Percentiles rank a stretch among this genome's conserved stretches.
Evolutionary conservation across 2,888 invertebrate genomes (phyloP).

Genomic region (Aspidapion aeneum): DNA sequence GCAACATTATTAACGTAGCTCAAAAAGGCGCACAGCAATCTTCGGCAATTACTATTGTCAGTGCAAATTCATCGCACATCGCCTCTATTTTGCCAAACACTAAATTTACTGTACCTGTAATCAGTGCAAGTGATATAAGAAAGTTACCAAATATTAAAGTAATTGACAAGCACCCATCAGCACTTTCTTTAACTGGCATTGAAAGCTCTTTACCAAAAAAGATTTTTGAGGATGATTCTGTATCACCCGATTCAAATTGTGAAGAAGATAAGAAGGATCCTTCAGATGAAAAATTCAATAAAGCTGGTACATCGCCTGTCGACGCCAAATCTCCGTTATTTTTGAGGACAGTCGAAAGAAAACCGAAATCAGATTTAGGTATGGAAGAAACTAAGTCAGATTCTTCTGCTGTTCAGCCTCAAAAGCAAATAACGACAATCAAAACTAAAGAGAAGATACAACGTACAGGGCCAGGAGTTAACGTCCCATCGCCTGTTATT

Average conservation of each 20-base stretch:
- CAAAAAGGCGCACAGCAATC: constrained; percentile 42
- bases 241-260: constrained; percentile 55
- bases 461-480: constrained; percentile 38
- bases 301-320: constrained; percentile 31
- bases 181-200: constrained; percentile 54
- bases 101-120: constrained; percentile 44
- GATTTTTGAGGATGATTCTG: constrained; percentile 64
- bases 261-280: constrained; percentile 46
- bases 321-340: constrained; percentile 31
- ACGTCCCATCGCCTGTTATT: constrained; percentile 36
- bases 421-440: constrained; percentile 40
- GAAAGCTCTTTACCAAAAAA: constrained; percentile 62
- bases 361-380: not conserved
- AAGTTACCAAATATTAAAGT: constrained; percentile 47
- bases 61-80: constrained; percentile 44
- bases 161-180: constrained; percentile 48
- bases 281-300: constrained; percentile 36
- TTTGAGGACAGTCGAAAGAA: not conserved
- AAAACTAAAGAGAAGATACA: constrained; percentile 48
- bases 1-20: constrained; percentile 39
- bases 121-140: constrained; percentile 47
- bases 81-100: constrained; percentile 43
- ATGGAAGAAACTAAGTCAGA: not conserved
- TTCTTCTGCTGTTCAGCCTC: constrained; percentile 29
- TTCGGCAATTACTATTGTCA: constrained; percentile 45